A percentile compares a stretch with the other conserved stretches of the same genome.
These are phyloP conservation scores for Porites evermanni DNA, from an alignment of 92 coral and sea anemone genomes.

Conservation along the genomic window DNA sequence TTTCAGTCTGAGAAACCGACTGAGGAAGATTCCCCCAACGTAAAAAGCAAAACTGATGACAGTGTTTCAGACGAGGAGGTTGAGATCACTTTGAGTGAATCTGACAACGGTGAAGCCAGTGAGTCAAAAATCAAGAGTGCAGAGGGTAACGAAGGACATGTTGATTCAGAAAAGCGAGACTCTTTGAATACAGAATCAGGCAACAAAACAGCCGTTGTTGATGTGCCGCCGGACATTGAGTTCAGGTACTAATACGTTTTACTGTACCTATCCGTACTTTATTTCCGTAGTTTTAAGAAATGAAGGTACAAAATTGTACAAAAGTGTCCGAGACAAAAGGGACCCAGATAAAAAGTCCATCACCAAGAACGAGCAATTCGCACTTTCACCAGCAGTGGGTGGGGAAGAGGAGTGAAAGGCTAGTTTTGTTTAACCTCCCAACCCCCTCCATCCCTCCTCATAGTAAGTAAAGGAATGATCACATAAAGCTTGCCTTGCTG, in stretches of 20 bases:
- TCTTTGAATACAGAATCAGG: not conserved
- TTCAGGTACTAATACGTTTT: not conserved
- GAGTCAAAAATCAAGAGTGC: not conserved
- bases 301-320: not conserved
- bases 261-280: not conserved
- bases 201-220: not conserved
- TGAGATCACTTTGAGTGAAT: slow-evolving; percentile 6
- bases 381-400: no score
- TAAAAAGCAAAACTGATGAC: not conserved
- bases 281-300: not conserved
- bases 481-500: no score
- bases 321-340: no score
- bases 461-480: no score
- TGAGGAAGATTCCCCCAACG: not conserved
- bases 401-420: no score
- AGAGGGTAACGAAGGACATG: not conserved
- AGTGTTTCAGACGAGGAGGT: slow-evolving; percentile 12
- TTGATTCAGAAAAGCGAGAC: not conserved
- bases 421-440: no score
- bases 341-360: no score
- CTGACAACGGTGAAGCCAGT: not conserved
- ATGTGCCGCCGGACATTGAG: not conserved
- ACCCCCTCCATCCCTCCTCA: no score
- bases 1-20: not conserved
- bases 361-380: no score